Evolutionary conservation across 2,888 invertebrate genomes (phyloP), one percentile per base, ranked within the genome.

Genomic region (Ypsolopha scabrella): DNA sequence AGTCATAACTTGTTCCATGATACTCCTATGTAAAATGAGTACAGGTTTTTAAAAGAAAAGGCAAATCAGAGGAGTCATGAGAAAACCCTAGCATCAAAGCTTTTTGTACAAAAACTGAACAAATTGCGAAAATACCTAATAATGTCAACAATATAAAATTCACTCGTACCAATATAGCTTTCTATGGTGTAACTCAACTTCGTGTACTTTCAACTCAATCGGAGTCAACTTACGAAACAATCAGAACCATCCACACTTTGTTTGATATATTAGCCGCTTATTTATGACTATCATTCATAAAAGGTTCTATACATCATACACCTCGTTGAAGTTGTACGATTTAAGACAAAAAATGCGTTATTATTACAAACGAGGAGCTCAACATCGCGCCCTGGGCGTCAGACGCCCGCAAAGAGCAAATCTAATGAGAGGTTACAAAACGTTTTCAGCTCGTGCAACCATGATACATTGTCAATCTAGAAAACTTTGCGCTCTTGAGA

Each of bases 371-470:
- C 62, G 58, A 60, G 58, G 47, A 24, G 48, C 41, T 52, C 53
- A 36, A 24, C 33, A 14, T 7, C 8, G 11, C 14, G 24, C 24
- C 24, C 24, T 24, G 55, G 59, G 63, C 61, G 50, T 51, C 56
- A 63, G 58, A 64, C 58, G 58, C 60, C 57, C 49, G 60, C 54
- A 76, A 78, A 78, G 65, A 74, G 67, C 75, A 76, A 72, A 73
- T 73, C 52, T 75, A 76, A 80, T 77, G 57, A 67, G 64, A 64
- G 62, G 70, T 68, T 72, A 60, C 56, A 65, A 72, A 74, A 64
- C 67, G 64, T 65, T 70, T 65, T 63, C 58, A 62, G 63, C 60
- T 69, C 65, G 54, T 64, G 62, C 61, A 65, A 72, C 66, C 51
- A 51, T 56, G 60, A 67, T 64, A 63, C 60, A 72, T 72, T 75